These are phyloP conservation scores for Rhyzopertha dominica DNA, from an alignment of 1,140 invertebrate species.

Conservation along the genomic window DNA sequence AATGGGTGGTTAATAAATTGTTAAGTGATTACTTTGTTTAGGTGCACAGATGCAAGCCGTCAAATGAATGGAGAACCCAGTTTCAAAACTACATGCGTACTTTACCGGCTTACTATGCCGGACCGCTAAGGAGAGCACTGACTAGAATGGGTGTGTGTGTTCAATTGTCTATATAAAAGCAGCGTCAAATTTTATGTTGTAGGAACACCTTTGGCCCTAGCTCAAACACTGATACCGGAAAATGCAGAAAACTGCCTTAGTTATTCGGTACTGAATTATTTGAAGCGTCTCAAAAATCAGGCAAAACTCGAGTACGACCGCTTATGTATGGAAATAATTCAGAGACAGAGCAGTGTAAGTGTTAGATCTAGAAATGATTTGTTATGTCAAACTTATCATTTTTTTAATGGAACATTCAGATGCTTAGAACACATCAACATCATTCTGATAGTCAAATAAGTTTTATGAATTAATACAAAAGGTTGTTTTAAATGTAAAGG, in stretches of 20 bases:
- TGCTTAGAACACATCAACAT: too few species aligned
- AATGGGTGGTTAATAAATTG: neutral
- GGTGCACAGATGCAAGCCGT: conserved; percentile 84
- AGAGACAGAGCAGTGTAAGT: conserved; percentile 38
- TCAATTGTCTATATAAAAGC: neutral
- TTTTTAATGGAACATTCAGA: too few species aligned
- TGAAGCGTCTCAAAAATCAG: conserved; percentile 93
- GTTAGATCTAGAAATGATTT: neutral
- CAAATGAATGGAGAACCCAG: conserved; percentile 81
- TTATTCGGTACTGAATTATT: conserved; percentile 88
- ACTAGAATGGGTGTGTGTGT: conserved; percentile 70
- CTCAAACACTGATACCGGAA: conserved; percentile 82
- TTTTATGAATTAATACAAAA: too few species aligned
- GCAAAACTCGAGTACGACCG: conserved; percentile 94
- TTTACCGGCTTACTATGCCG: conserved; percentile 94
- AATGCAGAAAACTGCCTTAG: conserved; percentile 89
- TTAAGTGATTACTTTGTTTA: conserved; percentile 39
- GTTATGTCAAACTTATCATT: conserved; percentile 6
- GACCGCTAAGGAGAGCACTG: conserved; percentile 80
- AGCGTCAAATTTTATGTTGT: conserved; percentile 8
- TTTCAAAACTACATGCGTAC: conserved; percentile 92
- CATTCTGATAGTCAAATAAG: too few species aligned
- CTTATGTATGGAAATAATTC: conserved; percentile 56
- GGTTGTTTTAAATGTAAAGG: too few species aligned
- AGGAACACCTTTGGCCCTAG: conserved; percentile 64